Conservation (phyloP, 2,113 vertebrate species). For the Hippocampus guttulatus region DNA sequence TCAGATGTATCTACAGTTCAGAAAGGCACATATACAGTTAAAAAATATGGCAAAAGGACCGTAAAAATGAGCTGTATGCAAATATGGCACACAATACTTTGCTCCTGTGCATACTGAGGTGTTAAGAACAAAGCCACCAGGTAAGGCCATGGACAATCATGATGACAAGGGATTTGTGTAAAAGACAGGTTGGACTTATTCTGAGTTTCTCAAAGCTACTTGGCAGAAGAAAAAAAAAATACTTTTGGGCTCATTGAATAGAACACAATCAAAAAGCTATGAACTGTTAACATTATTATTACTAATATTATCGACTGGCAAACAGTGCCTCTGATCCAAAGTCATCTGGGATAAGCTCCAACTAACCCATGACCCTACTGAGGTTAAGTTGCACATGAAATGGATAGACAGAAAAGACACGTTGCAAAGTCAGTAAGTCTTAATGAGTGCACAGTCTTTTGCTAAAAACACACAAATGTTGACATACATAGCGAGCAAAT, state of each 20-base stretch:
- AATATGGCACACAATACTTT: slow-evolving; percentile 1
- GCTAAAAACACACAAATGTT: not conserved
- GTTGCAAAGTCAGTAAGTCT: not conserved
- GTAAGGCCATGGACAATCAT: slow-evolving; percentile 23
- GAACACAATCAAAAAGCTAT: not conserved
- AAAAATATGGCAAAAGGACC: slow-evolving; percentile 21
- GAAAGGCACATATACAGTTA: slow-evolving; percentile 34
- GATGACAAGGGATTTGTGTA: not conserved
- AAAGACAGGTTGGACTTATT: not conserved
- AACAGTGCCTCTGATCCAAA: not conserved
- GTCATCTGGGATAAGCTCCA: not conserved
- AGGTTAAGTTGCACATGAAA: not conserved
- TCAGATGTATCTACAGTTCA: slow-evolving; percentile 14
- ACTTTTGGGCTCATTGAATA: not conserved
- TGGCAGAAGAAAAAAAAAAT: not conserved
- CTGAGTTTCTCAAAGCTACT: slow-evolving; percentile 6
- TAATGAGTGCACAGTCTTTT: slow-evolving; percentile 15
- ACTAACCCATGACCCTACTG: not conserved
- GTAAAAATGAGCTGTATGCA: not conserved
- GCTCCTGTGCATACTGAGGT: not conserved
- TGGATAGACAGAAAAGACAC: not conserved
- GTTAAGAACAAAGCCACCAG: slow-evolving; percentile 16
- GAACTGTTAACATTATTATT: not conserved
- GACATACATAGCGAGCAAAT: not conserved
- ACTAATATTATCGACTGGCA: not conserved